Percentiles rank a stretch among this genome's conserved stretches.
Evolutionary conservation across 2,113 vertebrate species (phyloP).

Genomic region (Pteronura brasiliensis): DNA sequence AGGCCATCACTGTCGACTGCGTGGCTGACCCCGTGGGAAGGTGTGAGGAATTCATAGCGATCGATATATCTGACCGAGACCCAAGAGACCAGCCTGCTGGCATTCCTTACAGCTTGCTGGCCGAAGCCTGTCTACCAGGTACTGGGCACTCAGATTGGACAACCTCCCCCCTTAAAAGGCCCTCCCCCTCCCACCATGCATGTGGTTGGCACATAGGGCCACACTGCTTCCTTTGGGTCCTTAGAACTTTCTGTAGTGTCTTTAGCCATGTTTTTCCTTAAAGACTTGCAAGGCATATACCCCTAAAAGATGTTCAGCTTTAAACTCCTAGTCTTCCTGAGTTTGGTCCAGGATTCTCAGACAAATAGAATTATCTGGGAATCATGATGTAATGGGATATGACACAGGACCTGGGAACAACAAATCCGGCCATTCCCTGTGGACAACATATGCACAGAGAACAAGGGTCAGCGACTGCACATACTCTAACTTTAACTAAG

Average conservation of each 20-base stretch:
- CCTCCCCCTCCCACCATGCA: not conserved
- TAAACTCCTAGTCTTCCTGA: not conserved
- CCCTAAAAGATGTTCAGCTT: not conserved
- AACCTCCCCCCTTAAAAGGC: not conserved
- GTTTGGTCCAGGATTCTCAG: not conserved
- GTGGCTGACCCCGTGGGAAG: constrained; percentile 85
- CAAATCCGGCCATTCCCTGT: not conserved
- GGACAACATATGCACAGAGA: not conserved
- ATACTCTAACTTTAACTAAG: not conserved
- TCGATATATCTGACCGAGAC: constrained; percentile 89
- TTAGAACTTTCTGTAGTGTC: not conserved
- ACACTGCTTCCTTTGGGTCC: not conserved
- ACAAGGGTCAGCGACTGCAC: not conserved
- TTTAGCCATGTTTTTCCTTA: not conserved
- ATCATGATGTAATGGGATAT: not conserved
- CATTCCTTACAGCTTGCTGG: constrained; percentile 85
- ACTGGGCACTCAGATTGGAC: not conserved
- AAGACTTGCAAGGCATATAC: not conserved
- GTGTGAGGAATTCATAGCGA: constrained; percentile 84
- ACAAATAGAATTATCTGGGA: not conserved
- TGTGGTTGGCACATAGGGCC: not conserved
- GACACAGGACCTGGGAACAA: not conserved
- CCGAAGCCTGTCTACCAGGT: constrained; percentile 92
- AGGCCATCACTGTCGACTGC: constrained; percentile 89
- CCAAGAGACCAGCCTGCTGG: constrained; percentile 86